Conservation (phyloP, 2,797 vertebrate species). For the Iguana delicatissima region DNA sequence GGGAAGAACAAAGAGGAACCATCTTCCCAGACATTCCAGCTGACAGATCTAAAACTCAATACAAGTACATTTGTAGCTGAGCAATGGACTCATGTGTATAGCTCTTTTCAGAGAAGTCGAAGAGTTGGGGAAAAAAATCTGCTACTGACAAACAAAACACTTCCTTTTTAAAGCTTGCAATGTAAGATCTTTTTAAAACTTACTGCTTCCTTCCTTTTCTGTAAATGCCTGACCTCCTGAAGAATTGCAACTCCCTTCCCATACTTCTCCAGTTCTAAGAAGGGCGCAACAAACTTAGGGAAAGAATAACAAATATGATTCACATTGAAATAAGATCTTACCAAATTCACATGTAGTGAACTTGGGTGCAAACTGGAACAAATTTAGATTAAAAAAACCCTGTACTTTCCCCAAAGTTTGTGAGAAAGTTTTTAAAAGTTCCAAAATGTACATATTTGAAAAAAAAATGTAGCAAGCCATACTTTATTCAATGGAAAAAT, state of each 20-base stretch:
- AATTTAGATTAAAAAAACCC: not conserved
- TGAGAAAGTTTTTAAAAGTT: not conserved
- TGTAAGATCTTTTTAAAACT: not conserved
- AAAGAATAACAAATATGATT: not conserved
- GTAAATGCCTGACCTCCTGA: not conserved
- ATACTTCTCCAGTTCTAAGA: not conserved
- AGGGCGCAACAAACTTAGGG: not conserved
- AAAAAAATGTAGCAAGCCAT: not conserved
- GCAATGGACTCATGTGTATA: not conserved
- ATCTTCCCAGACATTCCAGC: not conserved
- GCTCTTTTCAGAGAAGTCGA: not conserved
- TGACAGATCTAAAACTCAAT: not conserved
- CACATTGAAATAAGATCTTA: not conserved
- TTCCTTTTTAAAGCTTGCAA: not conserved
- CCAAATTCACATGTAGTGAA: not conserved
- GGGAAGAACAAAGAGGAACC: not conserved
- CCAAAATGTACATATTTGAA: not conserved
- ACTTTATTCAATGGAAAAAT: not conserved
- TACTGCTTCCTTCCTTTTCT: not conserved
- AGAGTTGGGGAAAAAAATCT: not conserved
- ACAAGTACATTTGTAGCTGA: not conserved
- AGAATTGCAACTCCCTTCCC: not conserved
- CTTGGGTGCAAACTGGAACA: not conserved
- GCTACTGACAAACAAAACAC: not conserved
- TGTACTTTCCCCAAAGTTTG: not conserved